Conservation (phyloP, 2,888 invertebrate species). For the Allacma fusca region DNA sequence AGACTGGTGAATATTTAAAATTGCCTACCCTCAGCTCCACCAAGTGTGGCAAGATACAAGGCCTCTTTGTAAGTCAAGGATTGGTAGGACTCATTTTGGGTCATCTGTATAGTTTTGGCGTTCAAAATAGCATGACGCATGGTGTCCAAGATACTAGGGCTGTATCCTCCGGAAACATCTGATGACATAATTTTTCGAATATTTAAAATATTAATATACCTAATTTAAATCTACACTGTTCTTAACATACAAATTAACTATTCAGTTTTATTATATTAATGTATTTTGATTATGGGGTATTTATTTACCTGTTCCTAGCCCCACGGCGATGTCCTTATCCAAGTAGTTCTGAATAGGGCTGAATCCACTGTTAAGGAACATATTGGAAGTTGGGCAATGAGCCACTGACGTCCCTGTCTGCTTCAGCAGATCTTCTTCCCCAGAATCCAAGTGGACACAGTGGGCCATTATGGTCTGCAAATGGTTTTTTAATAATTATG, state of each 20-base stretch:
- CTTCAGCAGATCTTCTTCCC: constrained; percentile 73
- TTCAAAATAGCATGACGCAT: constrained; percentile 78
- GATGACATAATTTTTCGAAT: constrained; percentile 47
- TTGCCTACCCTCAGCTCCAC: constrained; percentile 78
- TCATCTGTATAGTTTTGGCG: constrained; percentile 74
- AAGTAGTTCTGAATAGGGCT: constrained; percentile 78
- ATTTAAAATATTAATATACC: background rate
- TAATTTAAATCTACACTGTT: too few species aligned
- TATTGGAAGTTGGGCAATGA: constrained; percentile 89
- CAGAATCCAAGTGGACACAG: constrained; percentile 76
- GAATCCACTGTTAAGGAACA: constrained; percentile 79
- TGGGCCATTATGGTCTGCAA: constrained; percentile 82
- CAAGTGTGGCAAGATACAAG: constrained; percentile 84
- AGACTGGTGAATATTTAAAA: constrained; percentile 30
- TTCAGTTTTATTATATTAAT: too few species aligned
- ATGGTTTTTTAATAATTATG: too few species aligned
- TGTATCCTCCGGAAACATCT: constrained; percentile 87
- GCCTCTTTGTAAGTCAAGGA: constrained; percentile 73
- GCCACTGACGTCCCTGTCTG: constrained; percentile 74
- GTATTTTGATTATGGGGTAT: too few species aligned
- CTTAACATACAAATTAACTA: too few species aligned
- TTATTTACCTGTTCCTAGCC: constrained; percentile 81
- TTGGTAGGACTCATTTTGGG: constrained; percentile 66
- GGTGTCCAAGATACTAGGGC: constrained; percentile 77
- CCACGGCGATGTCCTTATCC: constrained; percentile 74